Evolutionary conservation across 2,888 invertebrate genomes (phyloP).

Genomic region (Phlogophora meticulosa): DNA sequence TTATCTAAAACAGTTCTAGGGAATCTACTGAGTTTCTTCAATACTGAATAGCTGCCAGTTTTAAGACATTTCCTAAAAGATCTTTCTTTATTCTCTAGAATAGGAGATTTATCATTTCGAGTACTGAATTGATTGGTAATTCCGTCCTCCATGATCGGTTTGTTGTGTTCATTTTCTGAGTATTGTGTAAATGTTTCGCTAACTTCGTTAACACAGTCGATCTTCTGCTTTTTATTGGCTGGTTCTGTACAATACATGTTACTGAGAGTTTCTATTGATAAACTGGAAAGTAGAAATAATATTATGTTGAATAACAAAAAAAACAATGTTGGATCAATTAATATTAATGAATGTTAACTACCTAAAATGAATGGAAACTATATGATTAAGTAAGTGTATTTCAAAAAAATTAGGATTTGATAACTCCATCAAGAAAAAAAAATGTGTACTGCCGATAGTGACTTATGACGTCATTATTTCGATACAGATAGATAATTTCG

Average conservation of each 20-base stretch:
- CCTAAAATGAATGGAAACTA: too few relatives aligned
- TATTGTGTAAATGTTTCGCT: slow-evolving; percentile 65
- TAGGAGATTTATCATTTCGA: slow-evolving; percentile 81
- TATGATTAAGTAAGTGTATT: too few relatives aligned
- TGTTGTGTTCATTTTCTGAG: slow-evolving; percentile 67
- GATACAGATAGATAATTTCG: slow-evolving; percentile 2
- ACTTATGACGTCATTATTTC: not conserved
- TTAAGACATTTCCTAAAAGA: slow-evolving; percentile 80
- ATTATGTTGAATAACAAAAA: too few relatives aligned
- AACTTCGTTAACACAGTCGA: slow-evolving; percentile 62
- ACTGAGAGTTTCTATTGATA: slow-evolving; percentile 85
- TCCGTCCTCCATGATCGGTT: slow-evolving; percentile 69
- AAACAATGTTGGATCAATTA: too few relatives aligned
- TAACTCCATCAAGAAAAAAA: too few relatives aligned
- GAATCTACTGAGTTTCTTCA: slow-evolving; percentile 89
- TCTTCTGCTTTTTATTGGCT: slow-evolving; percentile 78
- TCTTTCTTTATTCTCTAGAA: slow-evolving; percentile 84
- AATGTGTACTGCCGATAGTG: too few relatives aligned
- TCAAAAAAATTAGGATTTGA: too few relatives aligned
- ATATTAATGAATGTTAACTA: too few relatives aligned
- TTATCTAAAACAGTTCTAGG: slow-evolving; percentile 85
- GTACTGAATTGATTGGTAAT: slow-evolving; percentile 60
- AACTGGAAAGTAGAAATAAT: slow-evolving; percentile 74
- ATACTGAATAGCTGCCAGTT: slow-evolving; percentile 77
- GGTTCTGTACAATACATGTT: slow-evolving; percentile 87